Base-by-base conservation (phyloP, 2,888 invertebrate genomes). In the Campoletis raptor region DNA sequence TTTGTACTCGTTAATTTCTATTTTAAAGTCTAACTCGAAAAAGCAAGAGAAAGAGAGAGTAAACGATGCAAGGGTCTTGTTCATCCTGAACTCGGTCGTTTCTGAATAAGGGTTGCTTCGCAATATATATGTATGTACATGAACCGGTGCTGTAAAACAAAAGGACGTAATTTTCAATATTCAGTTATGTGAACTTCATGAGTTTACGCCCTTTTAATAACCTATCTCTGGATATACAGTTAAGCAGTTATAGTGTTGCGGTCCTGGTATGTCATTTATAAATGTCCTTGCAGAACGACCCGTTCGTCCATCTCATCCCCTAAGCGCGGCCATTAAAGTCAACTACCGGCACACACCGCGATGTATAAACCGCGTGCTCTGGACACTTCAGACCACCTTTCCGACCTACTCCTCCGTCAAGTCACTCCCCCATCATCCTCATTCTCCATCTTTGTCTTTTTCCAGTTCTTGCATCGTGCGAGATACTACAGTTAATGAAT, bases 221-320 rank as follows among this genome's bases (percentile, higher is more conserved):
- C 24, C 15, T 61, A 61, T 21, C n/a, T 7, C 42, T 54, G 61
- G 42, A 52, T 82, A 76, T 37, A 76, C 42, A 42, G 90, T 89
- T 87, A 89, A 90, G 84, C 90, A 90, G 91, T 93, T 93, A 93
- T 93, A 93, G 90, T 89, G 90, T 90, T 90, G 89, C 90, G 88
- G 89, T 89, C 88, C 89, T 88, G 91, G 91, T 92, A 90, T 91
- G 93, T 94, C 94, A 94, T 94, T 94, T 94, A 94, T 94, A 93
- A 93, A 93, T 92, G 94, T 93, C 94, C 91, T 89, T 77, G 91
- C 92, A 92, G 93, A 94, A 94, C 93, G 92, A 93, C 93, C 93
- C 93, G 92, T 93, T 92, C 92, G 93, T 94, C 93, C 92, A 92
- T 92, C 92, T 94, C 94, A 91, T 92, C 92, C 93, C 92, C 91